Conservation (phyloP, 2,888 invertebrate genomes). For the Erebia epiphron region DNA sequence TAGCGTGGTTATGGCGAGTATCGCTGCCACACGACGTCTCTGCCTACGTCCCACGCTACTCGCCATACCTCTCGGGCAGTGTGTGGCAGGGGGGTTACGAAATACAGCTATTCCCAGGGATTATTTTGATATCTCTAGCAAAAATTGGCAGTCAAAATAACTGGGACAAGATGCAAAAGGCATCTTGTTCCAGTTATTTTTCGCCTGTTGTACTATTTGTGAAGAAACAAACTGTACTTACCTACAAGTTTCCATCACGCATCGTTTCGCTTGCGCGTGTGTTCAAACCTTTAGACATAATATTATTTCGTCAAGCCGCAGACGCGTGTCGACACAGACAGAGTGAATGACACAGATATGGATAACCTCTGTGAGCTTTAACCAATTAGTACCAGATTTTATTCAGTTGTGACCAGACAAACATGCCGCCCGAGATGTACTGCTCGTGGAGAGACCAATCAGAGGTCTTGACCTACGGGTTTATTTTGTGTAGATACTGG, state of each 20-base stretch:
- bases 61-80: no score
- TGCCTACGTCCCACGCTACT: no score
- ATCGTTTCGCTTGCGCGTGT: background rate
- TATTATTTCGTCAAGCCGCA: background rate
- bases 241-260: background rate
- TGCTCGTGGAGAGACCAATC: conserved; percentile 20
- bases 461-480: conserved; percentile 8
- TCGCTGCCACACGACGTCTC: no score
- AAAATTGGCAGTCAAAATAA: no score
- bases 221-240: no score
- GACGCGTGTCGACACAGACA: conserved; percentile 7
- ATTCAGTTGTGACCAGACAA: conserved; percentile 21
- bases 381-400: conserved; percentile 11
- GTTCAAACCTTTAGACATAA: background rate
- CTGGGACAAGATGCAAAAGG: no score
- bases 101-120: no score
- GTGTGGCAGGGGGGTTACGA: no score
- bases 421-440: background rate
- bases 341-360: background rate
- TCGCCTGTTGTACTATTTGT: no score
- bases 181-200: no score
- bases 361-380: conserved; percentile 23
- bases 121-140: no score
- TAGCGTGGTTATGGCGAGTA: no score
- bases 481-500: background rate